Base-by-base conservation (phyloP, 2,113 vertebrate genomes). In the Platysternon megacephalum region DNA sequence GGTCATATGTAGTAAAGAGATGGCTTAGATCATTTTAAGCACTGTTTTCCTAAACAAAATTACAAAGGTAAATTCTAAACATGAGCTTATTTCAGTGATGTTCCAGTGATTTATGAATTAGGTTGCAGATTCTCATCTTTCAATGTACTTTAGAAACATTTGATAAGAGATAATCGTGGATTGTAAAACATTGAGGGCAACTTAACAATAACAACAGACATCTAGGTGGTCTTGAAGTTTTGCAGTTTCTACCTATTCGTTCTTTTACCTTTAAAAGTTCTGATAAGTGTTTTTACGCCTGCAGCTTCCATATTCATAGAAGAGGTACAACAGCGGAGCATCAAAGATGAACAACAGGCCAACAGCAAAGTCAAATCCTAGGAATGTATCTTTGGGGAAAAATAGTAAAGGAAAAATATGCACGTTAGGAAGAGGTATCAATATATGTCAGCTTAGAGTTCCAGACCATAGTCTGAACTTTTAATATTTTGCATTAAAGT, bases 211-310 rank as follows among this genome's bases (percentile, higher is more conserved):
- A 82, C 84, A 79, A 24, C 78, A 35, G 44, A 74, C 74, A 89
- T 82, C 13, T 51, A 24, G 16, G 14, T 85, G 11, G 17, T 89
- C 56, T 3, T 58, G 65, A 53, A 55, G 7, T 13, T 44, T 61
- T 35, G 42, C 17, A 26, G 58, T 29, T 51, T 22, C 44, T 94
- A 7, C 21, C 68, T 91, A 28, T 44, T 3, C n/a, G 16, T 87
- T 68, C 61, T 49, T 95, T 91, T 85, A 52, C 26, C 39, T 84
- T 97, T 95, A 98, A 89, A 98, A 94, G 86, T 95, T 96, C 80
- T 96, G 82, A 85, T 98, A 98, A 48, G 46, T 84, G 11, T 97
- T 97, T 95, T 97, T 98, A 85, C 13, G 83, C 93, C 98, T 97
- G 93, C 97, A 98, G 89, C 79, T 92, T 89, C 98, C 97, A 0